Percentiles rank a stretch among this genome's conserved stretches.
These are phyloP conservation scores for Lasioglossum malachurum DNA, from an alignment of 2,888 invertebrate genomes.

Conservation along the genomic window DNA sequence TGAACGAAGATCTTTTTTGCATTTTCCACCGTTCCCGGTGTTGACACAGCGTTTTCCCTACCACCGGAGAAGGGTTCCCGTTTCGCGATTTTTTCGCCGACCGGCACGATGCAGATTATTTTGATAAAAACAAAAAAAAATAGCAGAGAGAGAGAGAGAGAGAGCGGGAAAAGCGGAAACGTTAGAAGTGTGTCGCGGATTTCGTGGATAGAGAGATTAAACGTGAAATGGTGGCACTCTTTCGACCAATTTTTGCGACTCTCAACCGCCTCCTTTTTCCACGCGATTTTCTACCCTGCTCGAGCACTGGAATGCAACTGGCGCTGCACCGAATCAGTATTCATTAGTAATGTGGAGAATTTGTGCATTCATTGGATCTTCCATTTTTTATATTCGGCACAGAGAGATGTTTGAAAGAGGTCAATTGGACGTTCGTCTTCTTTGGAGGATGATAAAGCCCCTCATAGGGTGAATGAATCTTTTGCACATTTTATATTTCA, in stretches of 20 bases:
- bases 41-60: slow-evolving; percentile 45
- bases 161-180: not conserved
- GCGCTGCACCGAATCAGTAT: not conserved
- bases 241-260: not conserved
- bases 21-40: slow-evolving; percentile 37
- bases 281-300: not conserved
- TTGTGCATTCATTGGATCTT: not conserved
- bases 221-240: not conserved
- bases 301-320: not conserved
- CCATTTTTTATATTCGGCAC: not conserved
- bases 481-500: not conserved
- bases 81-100: slow-evolving; percentile 26
- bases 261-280: not conserved
- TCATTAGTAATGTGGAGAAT: not conserved
- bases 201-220: slow-evolving; percentile 5
- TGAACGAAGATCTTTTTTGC: slow-evolving; percentile 39
- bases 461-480: not conserved
- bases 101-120: slow-evolving; percentile 28
- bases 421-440: not conserved
- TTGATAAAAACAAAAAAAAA: slow-evolving; percentile 24
- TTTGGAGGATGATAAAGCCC: not conserved
- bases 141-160: not conserved
- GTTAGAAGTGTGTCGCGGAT: not conserved
- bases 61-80: slow-evolving; percentile 3
- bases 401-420: not conserved